Evolutionary conservation across 2,888 invertebrate genomes (phyloP).

Genomic region (Ochropleura plecta): DNA sequence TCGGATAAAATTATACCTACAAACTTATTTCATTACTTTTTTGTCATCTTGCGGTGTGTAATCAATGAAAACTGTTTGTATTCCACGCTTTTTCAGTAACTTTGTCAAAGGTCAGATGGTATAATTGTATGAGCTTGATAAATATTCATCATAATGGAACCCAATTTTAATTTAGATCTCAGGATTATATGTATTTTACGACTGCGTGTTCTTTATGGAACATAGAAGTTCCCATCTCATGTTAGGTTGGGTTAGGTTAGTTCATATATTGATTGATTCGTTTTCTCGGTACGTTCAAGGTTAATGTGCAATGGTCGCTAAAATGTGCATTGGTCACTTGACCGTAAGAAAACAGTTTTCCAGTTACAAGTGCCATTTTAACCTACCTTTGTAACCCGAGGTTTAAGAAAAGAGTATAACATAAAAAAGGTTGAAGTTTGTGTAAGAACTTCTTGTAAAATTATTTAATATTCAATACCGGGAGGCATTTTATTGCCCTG

Average conservation of each 20-base stretch:
- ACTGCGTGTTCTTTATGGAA: background rate
- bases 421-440: background rate
- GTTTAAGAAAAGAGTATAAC: constrained; percentile 5
- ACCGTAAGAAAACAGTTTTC: constrained; percentile 29
- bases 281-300: constrained; percentile 45
- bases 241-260: background rate
- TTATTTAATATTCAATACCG: background rate
- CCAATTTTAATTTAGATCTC: constrained; percentile 9
- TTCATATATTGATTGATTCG: constrained; percentile 18
- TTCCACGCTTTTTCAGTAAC: constrained; percentile 15
- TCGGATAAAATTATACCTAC: background rate
- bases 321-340: constrained; percentile 36
- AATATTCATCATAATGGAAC: constrained; percentile 29
- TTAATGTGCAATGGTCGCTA: background rate
- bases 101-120: constrained; percentile 27
- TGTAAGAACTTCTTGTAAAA: background rate
- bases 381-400: background rate
- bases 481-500: background rate
- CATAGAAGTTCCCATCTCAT: background rate
- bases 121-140: constrained; percentile 14
- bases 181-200: constrained; percentile 11
- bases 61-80: constrained; percentile 5
- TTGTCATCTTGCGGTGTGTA: background rate
- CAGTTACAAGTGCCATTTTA: constrained; percentile 26
- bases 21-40: background rate